Conservation (phyloP, 1,140 invertebrate genomes). For the Brachystomella parvula region DNA sequence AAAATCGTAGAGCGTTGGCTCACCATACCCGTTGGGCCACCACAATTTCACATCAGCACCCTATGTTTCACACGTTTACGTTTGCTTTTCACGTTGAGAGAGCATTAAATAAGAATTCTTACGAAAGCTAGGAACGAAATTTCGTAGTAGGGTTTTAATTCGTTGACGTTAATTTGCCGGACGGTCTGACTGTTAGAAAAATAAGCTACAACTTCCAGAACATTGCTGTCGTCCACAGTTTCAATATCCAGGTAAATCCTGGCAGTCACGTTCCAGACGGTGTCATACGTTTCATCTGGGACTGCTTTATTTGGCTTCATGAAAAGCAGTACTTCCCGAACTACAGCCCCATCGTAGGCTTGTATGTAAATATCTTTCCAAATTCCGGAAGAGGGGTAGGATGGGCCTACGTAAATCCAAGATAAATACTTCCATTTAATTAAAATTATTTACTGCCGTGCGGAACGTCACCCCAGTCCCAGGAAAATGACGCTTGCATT, state of each 20-base stretch:
- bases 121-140: no score
- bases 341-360: slow-evolving; percentile 44
- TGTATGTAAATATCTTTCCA: slow-evolving; percentile 58
- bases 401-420: slow-evolving; percentile 59
- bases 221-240: no score
- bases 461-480: slow-evolving; percentile 80
- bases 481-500: slow-evolving; percentile 91
- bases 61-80: neutral
- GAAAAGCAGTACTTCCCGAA: slow-evolving; percentile 47
- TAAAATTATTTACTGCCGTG: neutral
- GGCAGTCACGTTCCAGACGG: slow-evolving; percentile 28
- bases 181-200: no score
- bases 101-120: neutral
- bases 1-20: slow-evolving; percentile 66
- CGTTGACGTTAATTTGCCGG: neutral
- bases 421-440: neutral
- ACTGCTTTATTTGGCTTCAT: slow-evolving; percentile 17
- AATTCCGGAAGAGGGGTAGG: slow-evolving; percentile 85
- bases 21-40: slow-evolving; percentile 34
- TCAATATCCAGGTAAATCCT: slow-evolving; percentile 27
- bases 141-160: no score
- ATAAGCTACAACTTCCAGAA: no score
- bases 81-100: neutral
- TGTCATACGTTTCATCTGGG: slow-evolving; percentile 27
- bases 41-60: slow-evolving; percentile 42